These are phyloP conservation scores for Ceratosolen fusciceps DNA, from an alignment of 1,140 invertebrate genomes.

Conservation along the genomic window DNA sequence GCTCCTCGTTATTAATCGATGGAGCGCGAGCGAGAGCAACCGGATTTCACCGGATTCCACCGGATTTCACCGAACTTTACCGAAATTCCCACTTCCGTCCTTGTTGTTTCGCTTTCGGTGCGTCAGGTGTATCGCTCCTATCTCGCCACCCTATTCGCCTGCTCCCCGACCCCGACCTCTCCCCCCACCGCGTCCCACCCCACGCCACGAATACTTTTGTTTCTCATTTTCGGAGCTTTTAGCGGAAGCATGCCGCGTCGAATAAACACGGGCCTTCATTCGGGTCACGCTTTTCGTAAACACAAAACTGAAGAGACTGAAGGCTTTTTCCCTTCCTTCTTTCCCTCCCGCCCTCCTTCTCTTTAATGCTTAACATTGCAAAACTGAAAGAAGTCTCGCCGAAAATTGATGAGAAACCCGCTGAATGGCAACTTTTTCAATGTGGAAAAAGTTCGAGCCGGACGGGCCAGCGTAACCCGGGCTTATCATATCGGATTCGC, in stretches of 20 bases:
- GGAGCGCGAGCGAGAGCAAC: background rate
- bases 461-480: no score
- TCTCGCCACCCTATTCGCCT: no score
- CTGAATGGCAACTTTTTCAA: conserved; percentile 29
- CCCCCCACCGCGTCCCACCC: background rate
- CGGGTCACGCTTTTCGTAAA: background rate
- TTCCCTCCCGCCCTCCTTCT: no score
- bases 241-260: background rate
- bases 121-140: background rate
- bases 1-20: conserved; percentile 36
- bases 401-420: conserved; percentile 20
- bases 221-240: background rate
- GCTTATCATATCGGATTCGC: no score
- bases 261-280: background rate
- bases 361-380: no score
- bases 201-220: background rate
- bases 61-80: no score
- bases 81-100: background rate
- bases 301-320: background rate
- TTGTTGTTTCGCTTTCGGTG: background rate
- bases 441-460: background rate
- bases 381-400: background rate
- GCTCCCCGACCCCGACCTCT: no score
- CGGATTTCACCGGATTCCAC: conserved; percentile 2
- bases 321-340: no score